Evolutionary conservation across 1,140 invertebrate species (phyloP), one percentile per base, ranked within the genome.

Genomic region (Drosophila obscura): DNA sequence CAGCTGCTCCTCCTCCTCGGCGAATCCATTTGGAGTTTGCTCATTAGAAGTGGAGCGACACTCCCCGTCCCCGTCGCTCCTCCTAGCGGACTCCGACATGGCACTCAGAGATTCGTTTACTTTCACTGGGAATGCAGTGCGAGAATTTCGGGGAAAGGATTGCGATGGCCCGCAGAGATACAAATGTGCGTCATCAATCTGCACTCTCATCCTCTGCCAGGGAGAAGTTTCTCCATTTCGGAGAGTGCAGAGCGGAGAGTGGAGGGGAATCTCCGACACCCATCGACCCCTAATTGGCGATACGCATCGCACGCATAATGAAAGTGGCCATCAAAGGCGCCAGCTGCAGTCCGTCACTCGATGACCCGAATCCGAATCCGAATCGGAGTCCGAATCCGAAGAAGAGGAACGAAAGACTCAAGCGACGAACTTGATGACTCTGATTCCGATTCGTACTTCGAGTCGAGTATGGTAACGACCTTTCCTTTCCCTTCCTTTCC

Each of bases 61-160:
- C 53, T 24, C 15, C 56, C 51, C 49, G 28, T 19, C 19, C 19
- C 19, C 19, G 19, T 31, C 15, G 9, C 22, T 8, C 41, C 22
- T 0, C n/a, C 26, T 5, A 9, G 31, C 9, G 3, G 31, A 15
- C 9, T 50, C 55, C 15, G 7, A 24, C 15, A 28, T 43, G 13
- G 31, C 11, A 28, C 5, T 28, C 35, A 50, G 48, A 35, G 26
- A 48, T 39, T 26, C 26, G 63, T 16, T 74, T 76, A 87, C 82
- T 87, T 81, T 87, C 78, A 68, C 82, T 73, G 43, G 52, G 46
- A 80, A 68, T 67, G 69, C 68, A 75, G 55, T 46, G 45, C 49
- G 46, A 56, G 61, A 64, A 43, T 44, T 74, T 64, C 8, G 48
- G 59, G 48, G 45, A 75, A 76, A 76, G 72, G 73, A 75, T 26